Percentiles rank a stretch among this genome's conserved stretches.
Conservation (phyloP, 2,888 invertebrate genomes). For the Eristalis intricaria region DNA sequence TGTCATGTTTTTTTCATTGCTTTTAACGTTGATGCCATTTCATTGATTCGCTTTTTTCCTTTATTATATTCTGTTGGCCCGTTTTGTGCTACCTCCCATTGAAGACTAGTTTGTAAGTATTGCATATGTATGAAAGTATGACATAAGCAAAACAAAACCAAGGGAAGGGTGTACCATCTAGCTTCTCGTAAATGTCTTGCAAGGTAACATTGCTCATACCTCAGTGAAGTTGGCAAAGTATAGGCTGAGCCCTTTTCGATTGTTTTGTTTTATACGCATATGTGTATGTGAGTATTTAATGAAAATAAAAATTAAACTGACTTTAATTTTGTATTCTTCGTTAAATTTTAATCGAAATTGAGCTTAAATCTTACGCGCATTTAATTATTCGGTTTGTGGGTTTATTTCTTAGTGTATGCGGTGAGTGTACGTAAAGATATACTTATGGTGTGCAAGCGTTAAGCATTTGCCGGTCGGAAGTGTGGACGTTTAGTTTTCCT, state of each 20-base stretch:
- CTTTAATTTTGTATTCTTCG: neutral
- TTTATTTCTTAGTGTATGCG: conserved; percentile 5
- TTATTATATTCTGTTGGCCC: conserved; percentile 48
- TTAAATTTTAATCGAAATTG: conserved; percentile 12
- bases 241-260: conserved; percentile 18
- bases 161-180: conserved; percentile 56
- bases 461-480: conserved; percentile 18
- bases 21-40: conserved; percentile 64
- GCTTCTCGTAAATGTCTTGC: conserved; percentile 20
- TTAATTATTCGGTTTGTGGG: conserved; percentile 1
- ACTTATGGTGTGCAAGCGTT: conserved; percentile 18
- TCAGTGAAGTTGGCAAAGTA: conserved; percentile 14
- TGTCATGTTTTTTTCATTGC: conserved; percentile 63
- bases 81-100: conserved; percentile 66
- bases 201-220: conserved; percentile 24
- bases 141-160: conserved; percentile 67
- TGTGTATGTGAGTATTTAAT: conserved; percentile 1
- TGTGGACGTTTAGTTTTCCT: conserved; percentile 6
- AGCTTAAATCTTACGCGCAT: conserved; percentile 33
- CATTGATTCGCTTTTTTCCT: conserved; percentile 67
- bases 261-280: neutral
- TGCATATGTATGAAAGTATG: conserved; percentile 62
- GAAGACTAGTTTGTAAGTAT: conserved; percentile 63
- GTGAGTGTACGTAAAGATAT: neutral
- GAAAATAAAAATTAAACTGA: neutral